Percentiles rank a stretch among this genome's conserved stretches.
Conservation (phyloP, 2,888 invertebrate species). For the Druceiella hillmani region DNA sequence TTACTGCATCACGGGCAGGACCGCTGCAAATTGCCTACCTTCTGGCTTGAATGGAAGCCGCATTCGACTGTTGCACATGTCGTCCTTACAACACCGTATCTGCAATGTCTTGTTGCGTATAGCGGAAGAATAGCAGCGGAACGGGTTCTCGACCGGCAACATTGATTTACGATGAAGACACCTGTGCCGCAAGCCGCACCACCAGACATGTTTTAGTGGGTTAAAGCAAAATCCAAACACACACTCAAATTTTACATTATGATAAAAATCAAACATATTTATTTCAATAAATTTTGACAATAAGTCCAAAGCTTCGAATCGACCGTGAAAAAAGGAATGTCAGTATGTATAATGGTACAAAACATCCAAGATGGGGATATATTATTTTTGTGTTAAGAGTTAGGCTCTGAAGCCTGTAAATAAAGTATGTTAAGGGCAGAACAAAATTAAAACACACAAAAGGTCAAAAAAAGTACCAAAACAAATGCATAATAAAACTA, state of each 20-base stretch:
- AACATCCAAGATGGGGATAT: too few relatives aligned
- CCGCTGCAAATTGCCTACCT: constrained; percentile 54
- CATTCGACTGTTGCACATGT: constrained; percentile 72
- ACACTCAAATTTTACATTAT: constrained; percentile 46
- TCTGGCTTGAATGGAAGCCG: constrained; percentile 61
- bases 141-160: constrained; percentile 74
- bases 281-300: too few relatives aligned
- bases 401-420: too few relatives aligned
- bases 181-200: constrained; percentile 58
- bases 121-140: constrained; percentile 74
- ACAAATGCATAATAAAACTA: too few relatives aligned
- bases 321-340: too few relatives aligned
- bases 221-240: constrained; percentile 54
- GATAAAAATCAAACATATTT: too few relatives aligned
- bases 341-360: too few relatives aligned
- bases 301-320: too few relatives aligned
- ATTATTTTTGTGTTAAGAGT: too few relatives aligned
- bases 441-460: too few relatives aligned
- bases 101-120: constrained; percentile 70
- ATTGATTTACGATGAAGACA: constrained; percentile 69
- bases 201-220: constrained; percentile 54
- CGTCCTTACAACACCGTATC: constrained; percentile 76
- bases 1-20: constrained; percentile 27
- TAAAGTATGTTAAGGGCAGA: too few relatives aligned
- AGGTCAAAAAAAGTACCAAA: too few relatives aligned